Evolutionary conservation across 2,797 vertebrate species (phyloP).

Genomic region (Phoxinus dragarum): DNA sequence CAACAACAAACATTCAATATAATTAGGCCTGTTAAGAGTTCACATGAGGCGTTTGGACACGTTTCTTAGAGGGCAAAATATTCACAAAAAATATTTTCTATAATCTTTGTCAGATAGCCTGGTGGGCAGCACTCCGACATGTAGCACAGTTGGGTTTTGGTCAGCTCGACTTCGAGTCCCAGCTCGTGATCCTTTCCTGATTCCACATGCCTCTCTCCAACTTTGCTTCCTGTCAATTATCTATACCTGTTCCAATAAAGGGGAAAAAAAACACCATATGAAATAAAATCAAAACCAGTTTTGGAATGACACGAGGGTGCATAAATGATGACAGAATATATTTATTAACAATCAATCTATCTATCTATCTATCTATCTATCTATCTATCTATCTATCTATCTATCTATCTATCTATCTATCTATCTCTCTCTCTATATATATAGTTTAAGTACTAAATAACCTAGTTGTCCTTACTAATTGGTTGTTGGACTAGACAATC

Average conservation of each 20-base stretch:
- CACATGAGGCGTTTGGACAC: not conserved
- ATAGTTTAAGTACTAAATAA: not conserved
- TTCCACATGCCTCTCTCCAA: not conserved
- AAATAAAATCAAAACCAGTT: not conserved
- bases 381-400: too few relatives aligned
- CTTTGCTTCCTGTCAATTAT: not conserved
- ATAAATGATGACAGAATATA: too few relatives aligned
- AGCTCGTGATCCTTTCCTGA: not conserved
- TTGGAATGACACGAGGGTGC: not conserved
- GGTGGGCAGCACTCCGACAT: not conserved
- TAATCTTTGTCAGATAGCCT: slow-evolving; percentile 2
- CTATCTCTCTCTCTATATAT: too few relatives aligned
- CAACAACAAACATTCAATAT: not conserved
- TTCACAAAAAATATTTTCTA: not conserved
- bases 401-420: too few relatives aligned
- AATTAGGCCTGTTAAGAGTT: not conserved
- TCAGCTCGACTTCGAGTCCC: not conserved
- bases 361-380: too few relatives aligned
- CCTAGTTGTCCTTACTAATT: not conserved
- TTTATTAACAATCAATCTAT: too few relatives aligned
- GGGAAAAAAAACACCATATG: too few relatives aligned
- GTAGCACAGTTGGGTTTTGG: not conserved
- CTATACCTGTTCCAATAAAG: not conserved
- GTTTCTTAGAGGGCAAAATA: not conserved
- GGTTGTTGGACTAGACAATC: not conserved